These are phyloP conservation scores for Valencia hispanica DNA, from an alignment of 2,797 vertebrate genomes.

Conservation along the genomic window DNA sequence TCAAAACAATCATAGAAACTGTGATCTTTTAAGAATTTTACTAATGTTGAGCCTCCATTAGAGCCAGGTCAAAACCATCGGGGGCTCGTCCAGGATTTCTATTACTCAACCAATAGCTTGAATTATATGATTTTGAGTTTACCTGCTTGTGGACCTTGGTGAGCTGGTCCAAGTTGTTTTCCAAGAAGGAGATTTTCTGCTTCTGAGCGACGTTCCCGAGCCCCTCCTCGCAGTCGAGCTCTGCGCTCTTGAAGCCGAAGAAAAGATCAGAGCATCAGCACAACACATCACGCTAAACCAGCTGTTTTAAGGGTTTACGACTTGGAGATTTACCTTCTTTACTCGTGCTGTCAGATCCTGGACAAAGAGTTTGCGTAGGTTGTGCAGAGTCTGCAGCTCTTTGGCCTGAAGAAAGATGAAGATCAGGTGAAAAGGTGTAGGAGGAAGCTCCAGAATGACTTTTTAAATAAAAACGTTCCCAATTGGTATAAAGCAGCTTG, in stretches of 20 bases:
- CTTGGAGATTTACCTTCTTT: slow-evolving; percentile 83
- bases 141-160: slow-evolving; percentile 94
- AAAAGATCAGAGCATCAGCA: neutral
- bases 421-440: no score
- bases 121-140: neutral
- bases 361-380: slow-evolving; percentile 90
- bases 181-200: slow-evolving; percentile 95
- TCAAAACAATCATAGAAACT: neutral
- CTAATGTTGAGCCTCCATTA: no score
- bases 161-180: slow-evolving; percentile 96
- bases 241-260: slow-evolving; percentile 81
- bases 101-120: neutral
- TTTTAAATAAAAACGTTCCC: no score
- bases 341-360: slow-evolving; percentile 91
- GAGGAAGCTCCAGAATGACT: no score
- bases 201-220: slow-evolving; percentile 90
- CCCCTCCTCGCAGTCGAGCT: slow-evolving; percentile 89
- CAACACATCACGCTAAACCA: neutral
- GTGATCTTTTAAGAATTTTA: neutral
- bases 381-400: slow-evolving; percentile 92
- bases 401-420: slow-evolving; percentile 79
- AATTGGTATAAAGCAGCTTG: no score
- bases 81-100: neutral
- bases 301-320: neutral
- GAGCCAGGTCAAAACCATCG: neutral